phyloP scores from a whole-genome alignment of 2,888 invertebrate species.

The Hyalella azteca region DNA sequence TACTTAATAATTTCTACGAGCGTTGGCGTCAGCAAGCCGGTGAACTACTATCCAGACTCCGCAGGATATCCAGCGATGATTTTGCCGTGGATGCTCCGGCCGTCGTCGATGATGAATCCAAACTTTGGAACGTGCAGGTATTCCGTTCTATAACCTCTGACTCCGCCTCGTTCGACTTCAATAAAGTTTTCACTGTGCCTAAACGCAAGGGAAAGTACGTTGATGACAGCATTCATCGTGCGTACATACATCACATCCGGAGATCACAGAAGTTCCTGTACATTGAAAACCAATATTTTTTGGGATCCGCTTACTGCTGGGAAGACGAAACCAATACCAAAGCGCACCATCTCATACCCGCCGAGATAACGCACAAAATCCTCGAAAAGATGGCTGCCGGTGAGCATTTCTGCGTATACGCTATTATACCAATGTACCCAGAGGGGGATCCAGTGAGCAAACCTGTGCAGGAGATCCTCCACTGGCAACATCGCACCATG shows the following conservation, averaged over 20 bases:
- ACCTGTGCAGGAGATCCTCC: slow-evolving; percentile 58
- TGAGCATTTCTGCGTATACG: slow-evolving; percentile 53
- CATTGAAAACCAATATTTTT: slow-evolving; percentile 59
- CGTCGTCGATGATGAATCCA: slow-evolving; percentile 41
- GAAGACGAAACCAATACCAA: slow-evolving; percentile 55
- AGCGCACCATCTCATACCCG: slow-evolving; percentile 58
- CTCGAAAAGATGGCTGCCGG: slow-evolving; percentile 57
- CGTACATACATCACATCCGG: slow-evolving; percentile 58
- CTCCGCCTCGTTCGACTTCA: slow-evolving; percentile 53
- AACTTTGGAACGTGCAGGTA: slow-evolving; percentile 55
- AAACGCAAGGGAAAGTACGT: slow-evolving; percentile 57
- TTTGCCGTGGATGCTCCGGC: slow-evolving; percentile 51
- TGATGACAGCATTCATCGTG: slow-evolving; percentile 57
- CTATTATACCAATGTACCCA: slow-evolving; percentile 58
- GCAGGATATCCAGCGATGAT: slow-evolving; percentile 45
- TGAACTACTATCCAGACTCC: slow-evolving; percentile 43
- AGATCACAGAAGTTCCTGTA: slow-evolving; percentile 58
- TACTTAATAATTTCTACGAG: slow-evolving; percentile 57
- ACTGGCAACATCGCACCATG: slow-evolving; percentile 59
- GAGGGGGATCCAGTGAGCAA: slow-evolving; percentile 58
- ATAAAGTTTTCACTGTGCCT: slow-evolving; percentile 47
- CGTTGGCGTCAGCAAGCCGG: slow-evolving; percentile 56
- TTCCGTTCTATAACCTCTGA: slow-evolving; percentile 57
- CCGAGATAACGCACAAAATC: slow-evolving; percentile 57
- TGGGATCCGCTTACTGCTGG: slow-evolving; percentile 58